A percentile compares a stretch with the other conserved stretches of the same genome.
phyloP scores from a whole-genome alignment of 2,888 invertebrate species.

The Pristionchus exspectatus region DNA sequence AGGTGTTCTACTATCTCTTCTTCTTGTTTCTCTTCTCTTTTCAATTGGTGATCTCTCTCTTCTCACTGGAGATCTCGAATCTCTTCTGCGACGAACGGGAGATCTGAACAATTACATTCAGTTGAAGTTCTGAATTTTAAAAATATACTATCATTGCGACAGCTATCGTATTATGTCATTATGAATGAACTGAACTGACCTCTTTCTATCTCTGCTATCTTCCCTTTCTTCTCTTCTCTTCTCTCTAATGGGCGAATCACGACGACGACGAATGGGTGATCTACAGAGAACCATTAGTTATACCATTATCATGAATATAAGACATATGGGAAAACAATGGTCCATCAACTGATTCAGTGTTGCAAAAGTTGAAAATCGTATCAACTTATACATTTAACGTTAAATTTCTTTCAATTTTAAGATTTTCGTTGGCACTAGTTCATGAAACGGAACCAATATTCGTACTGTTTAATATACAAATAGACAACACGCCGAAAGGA shows the following conservation, averaged over 20 bases:
- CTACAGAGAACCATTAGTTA: not conserved
- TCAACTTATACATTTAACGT: no score
- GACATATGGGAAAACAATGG: no score
- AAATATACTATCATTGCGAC: not conserved
- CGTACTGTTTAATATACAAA: no score
- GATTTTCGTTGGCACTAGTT: no score
- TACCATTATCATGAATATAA: not conserved
- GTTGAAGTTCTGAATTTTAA: not conserved
- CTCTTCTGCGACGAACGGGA: not conserved
- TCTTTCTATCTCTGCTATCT: not conserved
- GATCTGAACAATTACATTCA: not conserved
- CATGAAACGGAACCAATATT: no score
- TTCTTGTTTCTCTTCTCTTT: slow-evolving; percentile 17
- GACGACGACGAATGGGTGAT: slow-evolving; percentile 31
- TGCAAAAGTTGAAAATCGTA: no score
- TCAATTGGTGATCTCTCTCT: slow-evolving; percentile 32
- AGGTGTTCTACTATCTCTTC: slow-evolving; percentile 43
- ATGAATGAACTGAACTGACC: not conserved
- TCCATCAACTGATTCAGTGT: no score
- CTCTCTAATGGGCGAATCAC: slow-evolving; percentile 25
- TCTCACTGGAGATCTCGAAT: slow-evolving; percentile 40
- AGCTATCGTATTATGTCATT: not conserved
- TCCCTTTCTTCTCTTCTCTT: slow-evolving; percentile 18
- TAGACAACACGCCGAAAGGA: no score
- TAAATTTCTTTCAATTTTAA: no score